A percentile compares a stretch with the other conserved stretches of the same genome.
Evolutionary conservation across 2,797 vertebrate genomes (phyloP).

Genomic region (Eptatretus atami): DNA sequence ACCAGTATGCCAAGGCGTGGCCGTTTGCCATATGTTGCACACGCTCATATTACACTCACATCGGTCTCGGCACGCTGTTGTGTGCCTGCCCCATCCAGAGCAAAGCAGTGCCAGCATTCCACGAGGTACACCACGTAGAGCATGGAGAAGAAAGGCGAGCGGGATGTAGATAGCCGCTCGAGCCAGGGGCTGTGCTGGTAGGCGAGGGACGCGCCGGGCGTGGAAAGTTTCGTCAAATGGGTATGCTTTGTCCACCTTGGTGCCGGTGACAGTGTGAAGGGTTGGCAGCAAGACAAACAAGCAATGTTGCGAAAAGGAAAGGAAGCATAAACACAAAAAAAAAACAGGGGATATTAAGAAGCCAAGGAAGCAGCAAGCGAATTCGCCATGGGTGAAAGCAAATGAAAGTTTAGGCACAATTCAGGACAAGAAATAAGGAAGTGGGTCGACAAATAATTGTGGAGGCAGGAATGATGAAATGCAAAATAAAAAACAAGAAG

Average conservation of each 20-base stretch:
- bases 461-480: too few species aligned
- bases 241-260: too few species aligned
- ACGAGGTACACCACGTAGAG: slow-evolving; percentile 61
- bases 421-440: too few species aligned
- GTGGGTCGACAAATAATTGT: too few species aligned
- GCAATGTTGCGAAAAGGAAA: background rate
- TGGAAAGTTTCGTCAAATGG: background rate
- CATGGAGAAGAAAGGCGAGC: slow-evolving; percentile 49
- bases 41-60: slow-evolving; percentile 36
- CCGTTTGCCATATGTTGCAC: slow-evolving; percentile 43
- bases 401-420: too few species aligned
- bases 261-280: background rate
- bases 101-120: slow-evolving; percentile 62
- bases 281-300: background rate
- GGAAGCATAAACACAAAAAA: too few species aligned
- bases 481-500: too few species aligned
- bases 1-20: slow-evolving; percentile 29
- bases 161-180: slow-evolving; percentile 59
- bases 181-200: slow-evolving; percentile 39
- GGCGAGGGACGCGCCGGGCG: slow-evolving; percentile 12
- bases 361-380: slow-evolving; percentile 8
- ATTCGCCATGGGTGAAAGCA: background rate
- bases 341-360: slow-evolving; percentile 2
- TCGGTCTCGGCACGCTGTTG: slow-evolving; percentile 27
- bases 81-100: slow-evolving; percentile 26